Base-by-base conservation (phyloP, 2,113 vertebrate genomes). In the Grammomys dolichurus region DNA sequence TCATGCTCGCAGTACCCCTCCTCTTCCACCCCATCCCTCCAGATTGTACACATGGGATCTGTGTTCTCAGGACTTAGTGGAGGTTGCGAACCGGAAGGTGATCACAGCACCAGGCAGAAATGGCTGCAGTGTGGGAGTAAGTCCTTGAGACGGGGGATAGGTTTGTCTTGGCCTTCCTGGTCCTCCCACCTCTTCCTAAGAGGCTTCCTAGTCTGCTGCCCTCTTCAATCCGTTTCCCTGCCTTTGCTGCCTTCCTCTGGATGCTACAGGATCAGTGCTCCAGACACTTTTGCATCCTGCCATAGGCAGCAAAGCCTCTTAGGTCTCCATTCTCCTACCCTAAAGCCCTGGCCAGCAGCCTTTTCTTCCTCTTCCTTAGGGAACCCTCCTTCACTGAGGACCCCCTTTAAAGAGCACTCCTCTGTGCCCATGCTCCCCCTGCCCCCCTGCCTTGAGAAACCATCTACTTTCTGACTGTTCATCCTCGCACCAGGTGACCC, bases 51-150 rank as follows among this genome's bases (percentile, higher is more conserved):
- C 22, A 13, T 40, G 43, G 58, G 46, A 22, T 17, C 58, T 87
- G 28, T 20, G 28, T 26, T 84, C n/a, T 22, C 73, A 70, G 91
- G n/a, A 60, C 77, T 90, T 14, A 20, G 31, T 63, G 46, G 51
- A 48, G 20, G 7, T 67, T 86, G 26, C 6, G 46, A 72, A 12
- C 78, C 56, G 7, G 70, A 67, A 60, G 72, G 17, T 63, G 13
- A 73, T 70, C 31, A 1, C 1, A 76, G 54, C 33, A 17, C 33
- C 81, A 78, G 43, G 67, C 28, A 58, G 5, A 60, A 65, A 87
- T 72, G 33, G 17, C 13, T 5, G 9, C 19, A 33, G 20, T 19
- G 4, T 63, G 19, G 1, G 17, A 0, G 0, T 9, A 67, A 33
- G 58, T 56, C 65, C 88, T 58, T 40, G 16, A 56, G 70, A 26